These are phyloP conservation scores for Murina feae DNA, from an alignment of 2,113 vertebrate species.

Conservation along the genomic window DNA sequence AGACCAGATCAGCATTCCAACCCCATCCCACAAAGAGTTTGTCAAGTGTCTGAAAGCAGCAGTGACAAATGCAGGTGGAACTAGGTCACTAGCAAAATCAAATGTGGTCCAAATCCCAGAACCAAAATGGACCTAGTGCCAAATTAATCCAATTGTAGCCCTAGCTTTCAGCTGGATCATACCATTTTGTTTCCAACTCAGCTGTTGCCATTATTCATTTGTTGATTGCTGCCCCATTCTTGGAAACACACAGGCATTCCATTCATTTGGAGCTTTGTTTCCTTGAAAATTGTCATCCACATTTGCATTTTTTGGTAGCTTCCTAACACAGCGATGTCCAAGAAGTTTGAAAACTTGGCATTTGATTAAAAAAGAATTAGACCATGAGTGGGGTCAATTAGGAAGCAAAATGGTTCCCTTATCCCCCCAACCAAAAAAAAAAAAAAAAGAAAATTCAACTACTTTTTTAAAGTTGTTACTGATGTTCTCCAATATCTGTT, in stretches of 20 bases:
- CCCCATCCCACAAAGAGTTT: not conserved
- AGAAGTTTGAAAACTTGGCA: slow-evolving; percentile 51
- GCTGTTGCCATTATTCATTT: not conserved
- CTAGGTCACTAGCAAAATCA: slow-evolving; percentile 40
- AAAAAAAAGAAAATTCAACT: not conserved
- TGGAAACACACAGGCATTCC: not conserved
- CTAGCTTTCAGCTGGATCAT: slow-evolving; percentile 45
- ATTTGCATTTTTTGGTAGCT: not conserved
- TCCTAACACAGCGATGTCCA: slow-evolving; percentile 51
- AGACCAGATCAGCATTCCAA: not conserved
- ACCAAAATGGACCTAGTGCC: slow-evolving; percentile 6
- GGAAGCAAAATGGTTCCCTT: not conserved
- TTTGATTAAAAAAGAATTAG: slow-evolving; percentile 11
- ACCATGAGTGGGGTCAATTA: not conserved
- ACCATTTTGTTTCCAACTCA: not conserved
- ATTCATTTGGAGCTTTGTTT: slow-evolving; percentile 46
- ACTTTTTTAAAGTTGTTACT: not conserved
- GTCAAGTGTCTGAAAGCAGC: not conserved
- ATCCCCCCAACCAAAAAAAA: not conserved
- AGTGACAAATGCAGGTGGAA: slow-evolving; percentile 44
- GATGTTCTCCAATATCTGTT: not conserved
- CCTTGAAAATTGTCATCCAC: slow-evolving; percentile 22
- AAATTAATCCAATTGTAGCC: slow-evolving; percentile 21
- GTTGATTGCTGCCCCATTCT: not conserved
- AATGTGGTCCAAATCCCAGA: slow-evolving; percentile 24